Evolutionary conservation across 1,140 invertebrate species (phyloP).

Genomic region (Maconellicoccus hirsutus): DNA sequence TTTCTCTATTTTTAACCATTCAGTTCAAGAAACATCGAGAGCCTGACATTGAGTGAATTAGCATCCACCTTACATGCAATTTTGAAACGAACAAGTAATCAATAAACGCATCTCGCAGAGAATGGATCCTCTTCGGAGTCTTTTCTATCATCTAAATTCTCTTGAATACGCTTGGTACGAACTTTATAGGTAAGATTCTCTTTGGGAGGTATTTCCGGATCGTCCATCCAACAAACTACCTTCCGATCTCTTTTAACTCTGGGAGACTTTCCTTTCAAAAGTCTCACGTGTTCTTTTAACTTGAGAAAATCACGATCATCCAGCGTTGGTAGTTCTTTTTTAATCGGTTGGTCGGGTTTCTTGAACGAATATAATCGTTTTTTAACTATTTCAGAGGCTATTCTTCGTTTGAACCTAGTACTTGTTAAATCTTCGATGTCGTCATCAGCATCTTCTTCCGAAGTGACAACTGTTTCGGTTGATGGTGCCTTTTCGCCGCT

Average conservation of each 20-base stretch:
- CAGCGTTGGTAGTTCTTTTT: neutral
- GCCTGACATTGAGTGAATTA: too few relatives aligned
- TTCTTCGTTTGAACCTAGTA: too few relatives aligned
- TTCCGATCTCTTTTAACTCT: neutral
- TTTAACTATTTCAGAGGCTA: too few relatives aligned
- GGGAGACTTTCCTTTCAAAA: constrained; percentile 11
- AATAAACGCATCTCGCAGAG: neutral
- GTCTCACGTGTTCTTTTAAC: constrained; percentile 7
- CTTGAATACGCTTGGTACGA: neutral
- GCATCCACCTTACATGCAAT: too few relatives aligned
- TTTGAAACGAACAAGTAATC: too few relatives aligned
- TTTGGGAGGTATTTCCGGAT: neutral
- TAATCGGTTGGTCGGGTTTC: neutral
- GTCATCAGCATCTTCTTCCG: too few relatives aligned
- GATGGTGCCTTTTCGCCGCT: too few relatives aligned
- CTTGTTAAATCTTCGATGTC: too few relatives aligned
- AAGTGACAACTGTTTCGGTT: too few relatives aligned
- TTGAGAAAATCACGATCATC: neutral
- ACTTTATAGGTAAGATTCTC: neutral
- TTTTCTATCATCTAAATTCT: neutral
- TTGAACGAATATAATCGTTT: neutral
- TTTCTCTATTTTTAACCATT: too few relatives aligned
- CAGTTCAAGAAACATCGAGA: too few relatives aligned
- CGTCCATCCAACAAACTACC: neutral
- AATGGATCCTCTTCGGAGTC: constrained; percentile 3